Percentiles rank a stretch among this genome's conserved stretches.
These are phyloP conservation scores for Hypothenemus hampei DNA, from an alignment of 1,140 invertebrate species.

Conservation along the genomic window DNA sequence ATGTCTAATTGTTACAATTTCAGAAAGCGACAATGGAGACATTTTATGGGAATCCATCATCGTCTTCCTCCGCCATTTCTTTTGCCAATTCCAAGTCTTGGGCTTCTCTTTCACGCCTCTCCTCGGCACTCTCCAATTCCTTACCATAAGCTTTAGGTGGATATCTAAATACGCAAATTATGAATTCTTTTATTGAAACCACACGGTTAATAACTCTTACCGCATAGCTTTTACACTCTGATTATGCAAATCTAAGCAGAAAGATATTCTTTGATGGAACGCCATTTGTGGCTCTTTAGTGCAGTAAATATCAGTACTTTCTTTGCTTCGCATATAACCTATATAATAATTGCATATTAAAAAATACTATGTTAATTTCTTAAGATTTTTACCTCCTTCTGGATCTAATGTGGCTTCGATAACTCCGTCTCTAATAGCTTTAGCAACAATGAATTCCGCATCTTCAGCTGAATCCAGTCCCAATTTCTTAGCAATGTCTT, in stretches of 20 bases:
- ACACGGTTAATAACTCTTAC: neutral
- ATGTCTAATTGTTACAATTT: too few relatives aligned
- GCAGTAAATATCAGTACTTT: constrained; percentile 95
- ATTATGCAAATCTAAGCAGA: constrained; percentile 97
- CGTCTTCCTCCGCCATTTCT: constrained; percentile 98
- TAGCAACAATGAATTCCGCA: constrained; percentile 98
- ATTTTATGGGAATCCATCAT: constrained; percentile 79
- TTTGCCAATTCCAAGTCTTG: constrained; percentile 97
- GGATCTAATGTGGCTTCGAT: constrained; percentile 97
- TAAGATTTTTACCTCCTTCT: constrained; percentile 62
- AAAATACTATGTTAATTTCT: neutral
- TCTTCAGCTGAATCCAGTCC: constrained; percentile 93
- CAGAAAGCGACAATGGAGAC: too few relatives aligned
- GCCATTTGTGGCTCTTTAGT: constrained; percentile 94
- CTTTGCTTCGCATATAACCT: constrained; percentile 93
- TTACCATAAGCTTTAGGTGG: constrained; percentile 98
- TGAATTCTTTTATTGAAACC: constrained; percentile 26
- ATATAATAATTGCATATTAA: neutral
- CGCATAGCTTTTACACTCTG: constrained; percentile 96
- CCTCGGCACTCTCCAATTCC: constrained; percentile 96
- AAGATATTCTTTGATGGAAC: constrained; percentile 97
- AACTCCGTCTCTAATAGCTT: constrained; percentile 98
- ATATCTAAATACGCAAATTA: constrained; percentile 56
- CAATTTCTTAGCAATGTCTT: constrained; percentile 91
- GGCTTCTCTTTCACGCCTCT: constrained; percentile 91